phyloP scores from a whole-genome alignment of 2,113 vertebrate genomes.

The Nycticryphes semicollaris region DNA sequence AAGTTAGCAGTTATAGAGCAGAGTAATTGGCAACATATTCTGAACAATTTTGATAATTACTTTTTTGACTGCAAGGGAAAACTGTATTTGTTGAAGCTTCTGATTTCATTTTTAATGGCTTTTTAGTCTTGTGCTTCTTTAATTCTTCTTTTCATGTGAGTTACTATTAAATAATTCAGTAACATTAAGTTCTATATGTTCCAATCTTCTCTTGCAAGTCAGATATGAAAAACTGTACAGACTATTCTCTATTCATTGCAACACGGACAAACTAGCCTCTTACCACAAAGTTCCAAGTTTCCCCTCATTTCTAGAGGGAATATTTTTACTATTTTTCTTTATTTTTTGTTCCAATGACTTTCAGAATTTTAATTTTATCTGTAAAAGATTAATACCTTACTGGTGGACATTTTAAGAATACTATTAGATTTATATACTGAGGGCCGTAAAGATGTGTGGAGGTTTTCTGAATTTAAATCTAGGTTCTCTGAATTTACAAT shows the following conservation, averaged over 20 bases:
- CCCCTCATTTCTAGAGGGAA: slow-evolving; percentile 56
- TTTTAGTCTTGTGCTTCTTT: slow-evolving; percentile 67
- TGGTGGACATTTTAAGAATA: slow-evolving; percentile 33
- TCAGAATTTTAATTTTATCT: slow-evolving; percentile 72
- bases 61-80: slow-evolving; percentile 68
- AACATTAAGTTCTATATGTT: slow-evolving; percentile 65
- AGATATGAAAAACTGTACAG: slow-evolving; percentile 49
- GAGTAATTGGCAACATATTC: slow-evolving; percentile 74
- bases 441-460: slow-evolving; percentile 58
- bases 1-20: slow-evolving; percentile 72
- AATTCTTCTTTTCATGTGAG: slow-evolving; percentile 54
- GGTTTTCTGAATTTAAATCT: slow-evolving; percentile 60
- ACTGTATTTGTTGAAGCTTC: slow-evolving; percentile 70
- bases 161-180: slow-evolving; percentile 64
- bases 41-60: slow-evolving; percentile 67
- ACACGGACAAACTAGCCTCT: slow-evolving; percentile 50
- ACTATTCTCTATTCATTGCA: slow-evolving; percentile 68
- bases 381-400: slow-evolving; percentile 55
- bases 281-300: slow-evolving; percentile 64
- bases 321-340: slow-evolving; percentile 55
- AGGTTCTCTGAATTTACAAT: slow-evolving; percentile 70
- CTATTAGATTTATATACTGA: slow-evolving; percentile 54
- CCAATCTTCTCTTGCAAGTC: slow-evolving; percentile 33
- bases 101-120: slow-evolving; percentile 74
- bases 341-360: slow-evolving; percentile 53